Evolutionary conservation across 2,797 vertebrate species (phyloP).

Genomic region (Cossypha polioptera): DNA sequence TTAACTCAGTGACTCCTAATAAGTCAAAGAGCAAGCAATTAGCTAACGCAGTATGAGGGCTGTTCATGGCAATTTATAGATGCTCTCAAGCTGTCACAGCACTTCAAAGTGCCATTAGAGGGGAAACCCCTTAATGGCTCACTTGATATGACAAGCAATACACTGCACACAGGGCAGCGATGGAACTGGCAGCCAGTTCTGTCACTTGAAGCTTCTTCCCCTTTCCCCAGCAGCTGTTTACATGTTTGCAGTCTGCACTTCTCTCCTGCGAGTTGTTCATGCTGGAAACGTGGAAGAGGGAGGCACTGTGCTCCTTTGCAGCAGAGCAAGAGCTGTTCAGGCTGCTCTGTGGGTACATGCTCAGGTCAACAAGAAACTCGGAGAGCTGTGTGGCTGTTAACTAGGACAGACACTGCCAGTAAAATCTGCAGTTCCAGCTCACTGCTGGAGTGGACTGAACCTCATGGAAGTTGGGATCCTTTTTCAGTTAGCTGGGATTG

Average conservation of each 20-base stretch:
- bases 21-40: slow-evolving; percentile 99
- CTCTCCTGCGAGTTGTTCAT: not conserved
- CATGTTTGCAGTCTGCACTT: slow-evolving; percentile 51
- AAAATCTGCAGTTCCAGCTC: not conserved
- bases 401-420: not conserved
- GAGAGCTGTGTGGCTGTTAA: not conserved
- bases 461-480: not conserved
- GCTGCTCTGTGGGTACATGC: not conserved
- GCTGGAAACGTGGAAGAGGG: not conserved
- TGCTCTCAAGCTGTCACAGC: slow-evolving; percentile 82
- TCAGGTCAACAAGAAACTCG: not conserved
- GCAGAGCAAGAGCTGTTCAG: not conserved
- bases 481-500: not conserved
- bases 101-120: slow-evolving; percentile 88
- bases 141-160: slow-evolving; percentile 88
- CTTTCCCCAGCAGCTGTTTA: slow-evolving; percentile 71
- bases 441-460: not conserved
- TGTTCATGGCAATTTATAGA: slow-evolving; percentile 91
- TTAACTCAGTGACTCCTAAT: slow-evolving; percentile 89
- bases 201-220: slow-evolving; percentile 49
- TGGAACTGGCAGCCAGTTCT: slow-evolving; percentile 81
- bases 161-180: slow-evolving; percentile 84
- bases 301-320: not conserved
- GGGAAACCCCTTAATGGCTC: slow-evolving; percentile 84
- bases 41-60: slow-evolving; percentile 89